Percentiles rank a stretch among this genome's conserved stretches.
Evolutionary conservation across 2,797 vertebrate genomes (phyloP).

Genomic region (Phylloscopus collybita): DNA sequence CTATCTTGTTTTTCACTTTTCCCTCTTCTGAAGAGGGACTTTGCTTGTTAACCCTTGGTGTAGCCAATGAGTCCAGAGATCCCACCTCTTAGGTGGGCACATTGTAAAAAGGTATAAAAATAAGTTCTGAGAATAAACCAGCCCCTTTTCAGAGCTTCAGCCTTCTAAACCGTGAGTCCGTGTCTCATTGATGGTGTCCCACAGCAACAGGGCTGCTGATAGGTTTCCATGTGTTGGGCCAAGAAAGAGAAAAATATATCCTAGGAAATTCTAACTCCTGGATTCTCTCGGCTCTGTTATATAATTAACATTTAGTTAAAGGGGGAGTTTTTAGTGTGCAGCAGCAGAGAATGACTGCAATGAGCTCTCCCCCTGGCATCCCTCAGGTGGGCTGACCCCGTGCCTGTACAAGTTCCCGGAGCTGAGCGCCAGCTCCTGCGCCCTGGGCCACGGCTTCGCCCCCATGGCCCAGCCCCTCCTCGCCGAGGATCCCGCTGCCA

Average conservation of each 20-base stretch:
- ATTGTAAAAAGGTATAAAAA: no score
- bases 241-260: accelerated
- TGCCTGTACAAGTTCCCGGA: constrained; percentile 97
- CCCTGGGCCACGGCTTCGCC: constrained; percentile 87
- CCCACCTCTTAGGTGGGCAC: no score
- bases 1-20: no score
- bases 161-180: no score
- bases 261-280: background rate
- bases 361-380: background rate
- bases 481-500: constrained; percentile 80
- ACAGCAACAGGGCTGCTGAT: background rate
- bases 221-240: background rate
- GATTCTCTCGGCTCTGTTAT: background rate
- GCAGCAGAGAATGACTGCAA: background rate
- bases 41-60: no score
- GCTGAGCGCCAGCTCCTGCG: constrained; percentile 84
- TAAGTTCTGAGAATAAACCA: no score
- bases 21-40: no score
- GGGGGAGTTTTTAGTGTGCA: background rate
- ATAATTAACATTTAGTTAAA: no score
- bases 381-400: constrained; percentile 87
- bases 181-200: no score
- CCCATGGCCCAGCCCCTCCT: constrained; percentile 89
- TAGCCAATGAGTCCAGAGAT: no score
- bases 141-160: no score